These are phyloP conservation scores for Callospermophilus lateralis DNA, from an alignment of 2,113 vertebrate species.

Conservation along the genomic window DNA sequence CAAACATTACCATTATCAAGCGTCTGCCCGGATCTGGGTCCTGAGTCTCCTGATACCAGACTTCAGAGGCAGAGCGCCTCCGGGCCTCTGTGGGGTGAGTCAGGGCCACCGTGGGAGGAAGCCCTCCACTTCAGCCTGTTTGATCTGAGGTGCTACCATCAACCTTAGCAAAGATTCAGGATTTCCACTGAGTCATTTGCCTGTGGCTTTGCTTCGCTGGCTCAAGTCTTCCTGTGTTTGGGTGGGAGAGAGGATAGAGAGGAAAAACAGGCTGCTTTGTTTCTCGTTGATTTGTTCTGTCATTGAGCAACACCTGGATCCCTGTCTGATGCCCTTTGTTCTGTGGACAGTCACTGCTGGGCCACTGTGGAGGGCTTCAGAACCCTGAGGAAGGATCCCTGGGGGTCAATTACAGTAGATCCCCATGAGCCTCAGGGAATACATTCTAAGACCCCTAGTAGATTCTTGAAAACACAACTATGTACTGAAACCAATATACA, in stretches of 20 bases:
- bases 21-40: neutral
- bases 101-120: neutral
- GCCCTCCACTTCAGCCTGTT: neutral
- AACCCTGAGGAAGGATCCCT: neutral
- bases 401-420: neutral
- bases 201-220: neutral
- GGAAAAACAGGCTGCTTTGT: slow-evolving; percentile 58
- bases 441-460: neutral
- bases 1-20: neutral
- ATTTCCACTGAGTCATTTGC: slow-evolving; percentile 72
- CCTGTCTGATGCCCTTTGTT: neutral
- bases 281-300: slow-evolving; percentile 21
- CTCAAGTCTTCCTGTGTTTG: slow-evolving; percentile 37
- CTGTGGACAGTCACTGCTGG: neutral
- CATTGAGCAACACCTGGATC: neutral
- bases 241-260: neutral
- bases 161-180: slow-evolving; percentile 47
- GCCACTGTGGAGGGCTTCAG: neutral
- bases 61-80: neutral
- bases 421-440: neutral
- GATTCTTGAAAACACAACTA: neutral
- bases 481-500: neutral
- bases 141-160: neutral
- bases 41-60: neutral
- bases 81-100: neutral